Percentiles rank a stretch among this genome's conserved stretches.
These are phyloP conservation scores for Semicossyphus pulcher DNA, from an alignment of 2,113 vertebrate species.

Conservation along the genomic window DNA sequence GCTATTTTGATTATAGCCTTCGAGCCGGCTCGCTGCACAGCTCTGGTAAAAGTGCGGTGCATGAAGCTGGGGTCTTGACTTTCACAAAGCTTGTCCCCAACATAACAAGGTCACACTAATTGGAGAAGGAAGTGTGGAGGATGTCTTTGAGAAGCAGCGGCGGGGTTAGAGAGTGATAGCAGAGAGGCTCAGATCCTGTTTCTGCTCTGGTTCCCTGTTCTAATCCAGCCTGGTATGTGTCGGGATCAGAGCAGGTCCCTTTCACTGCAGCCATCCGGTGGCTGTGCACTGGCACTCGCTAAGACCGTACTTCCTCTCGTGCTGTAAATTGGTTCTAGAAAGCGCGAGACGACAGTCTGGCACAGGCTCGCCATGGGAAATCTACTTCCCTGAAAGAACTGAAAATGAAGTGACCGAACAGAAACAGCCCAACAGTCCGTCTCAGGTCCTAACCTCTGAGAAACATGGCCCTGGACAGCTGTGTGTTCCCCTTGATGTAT, in stretches of 20 bases:
- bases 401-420: slow-evolving; percentile 30
- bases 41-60: slow-evolving; percentile 48
- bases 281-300: slow-evolving; percentile 41
- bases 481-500: slow-evolving; percentile 76
- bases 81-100: slow-evolving; percentile 57
- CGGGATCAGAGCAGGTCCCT: slow-evolving; percentile 67
- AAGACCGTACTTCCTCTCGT: slow-evolving; percentile 57
- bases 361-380: not conserved
- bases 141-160: slow-evolving; percentile 73
- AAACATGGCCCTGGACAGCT: slow-evolving; percentile 71
- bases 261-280: slow-evolving; percentile 61
- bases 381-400: slow-evolving; percentile 29
- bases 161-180: slow-evolving; percentile 59
- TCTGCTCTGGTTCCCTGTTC: slow-evolving; percentile 76
- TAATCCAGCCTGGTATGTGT: slow-evolving; percentile 82
- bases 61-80: slow-evolving; percentile 57
- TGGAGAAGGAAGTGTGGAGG: slow-evolving; percentile 80
- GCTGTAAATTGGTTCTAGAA: slow-evolving; percentile 48
- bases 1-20: slow-evolving; percentile 77
- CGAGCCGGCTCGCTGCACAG: slow-evolving; percentile 11
- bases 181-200: slow-evolving; percentile 76
- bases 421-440: slow-evolving; percentile 34
- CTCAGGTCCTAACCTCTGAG: slow-evolving; percentile 57
- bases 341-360: slow-evolving; percentile 14
- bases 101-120: slow-evolving; percentile 82